Evolutionary conservation across 1,140 invertebrate genomes (phyloP), one percentile per base, ranked within the genome.

Genomic region (Drosophila murphyi): DNA sequence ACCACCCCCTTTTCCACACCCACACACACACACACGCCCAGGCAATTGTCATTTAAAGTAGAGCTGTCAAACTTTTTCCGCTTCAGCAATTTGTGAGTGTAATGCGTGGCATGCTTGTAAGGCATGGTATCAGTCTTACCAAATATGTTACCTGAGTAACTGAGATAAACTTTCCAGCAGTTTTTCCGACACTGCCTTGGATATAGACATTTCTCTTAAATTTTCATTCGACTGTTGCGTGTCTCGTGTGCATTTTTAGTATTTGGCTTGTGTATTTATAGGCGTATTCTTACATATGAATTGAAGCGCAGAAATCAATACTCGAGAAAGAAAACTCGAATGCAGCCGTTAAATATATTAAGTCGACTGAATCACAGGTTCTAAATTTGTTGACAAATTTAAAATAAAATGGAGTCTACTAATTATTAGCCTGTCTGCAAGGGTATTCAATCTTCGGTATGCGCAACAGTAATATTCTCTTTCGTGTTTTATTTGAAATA

Each of bases 21-120:
- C 43, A 43, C n/a, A 32, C 20, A 34, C 51, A n/a, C 39, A 54
- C 72, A 65, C 48, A 77, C 81, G 74, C 81, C 81, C 73, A 54
- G 43, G 45, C 81, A 85, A 85, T 85, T 80, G 81, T 77, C 81
- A 77, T 80, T 74, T 61, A 50, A 73, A 87, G 82, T 82, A 79
- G 70, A 60, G 63, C 64, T 79, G 79, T 86, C 76, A 64, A 64
- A 64, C 60, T 76, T 59, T 73, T 55, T 39, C 62, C 31, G 34
- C 47, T 67, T 47, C 32, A 37, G 12, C 69, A 67, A 68, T 72
- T 80, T 71, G 48, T 71, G 65, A 48, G 45, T 47, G 48, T 65
- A 37, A 60, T 63, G 59, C 68, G 56, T 61, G 48, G 29, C 51
- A 57, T 55, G 64, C 57, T 35, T 51, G 62, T 48, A 29, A 3